Conservation (phyloP, 92 coral and sea anemone genomes). For the Hydrozoanthus gracilis region DNA sequence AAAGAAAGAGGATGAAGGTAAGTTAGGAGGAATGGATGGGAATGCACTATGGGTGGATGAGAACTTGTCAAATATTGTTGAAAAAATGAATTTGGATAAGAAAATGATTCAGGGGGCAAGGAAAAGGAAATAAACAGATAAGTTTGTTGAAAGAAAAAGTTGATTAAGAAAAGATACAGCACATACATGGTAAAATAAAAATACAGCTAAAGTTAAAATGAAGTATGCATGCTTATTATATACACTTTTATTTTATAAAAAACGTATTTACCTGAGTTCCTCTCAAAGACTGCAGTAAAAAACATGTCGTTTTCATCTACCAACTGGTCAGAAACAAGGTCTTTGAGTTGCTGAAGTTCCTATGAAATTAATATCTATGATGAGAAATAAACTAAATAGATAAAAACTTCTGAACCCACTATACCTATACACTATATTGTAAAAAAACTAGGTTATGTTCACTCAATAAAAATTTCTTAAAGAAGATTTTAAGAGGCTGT, state of each 20-base stretch:
- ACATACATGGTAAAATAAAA: not conserved
- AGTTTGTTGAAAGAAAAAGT: not conserved
- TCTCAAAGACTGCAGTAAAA: conserved; percentile 80
- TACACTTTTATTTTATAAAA: not conserved
- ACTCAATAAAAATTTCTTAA: no score
- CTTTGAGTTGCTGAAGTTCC: conserved; percentile 73
- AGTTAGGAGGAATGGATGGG: no score
- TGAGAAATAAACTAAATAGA: no score
- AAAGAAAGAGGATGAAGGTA: no score
- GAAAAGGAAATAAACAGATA: not conserved
- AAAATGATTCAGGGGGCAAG: no score
- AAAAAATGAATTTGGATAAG: no score
- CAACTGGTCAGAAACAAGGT: conserved; percentile 64
- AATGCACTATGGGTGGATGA: no score
- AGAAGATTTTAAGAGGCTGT: no score
- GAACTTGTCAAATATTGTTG: no score
- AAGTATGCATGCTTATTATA: not conserved
- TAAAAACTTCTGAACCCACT: no score
- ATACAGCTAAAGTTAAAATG: not conserved
- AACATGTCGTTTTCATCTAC: conserved; percentile 85
- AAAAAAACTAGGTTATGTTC: no score
- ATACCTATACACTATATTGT: no score
- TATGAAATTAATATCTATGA: conserved; percentile 18
- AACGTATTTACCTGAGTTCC: conserved; percentile 62
- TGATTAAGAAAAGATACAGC: not conserved